Evolutionary conservation across 2,888 invertebrate genomes (phyloP), one percentile per base, ranked within the genome.

Genomic region (Drosophila algonquin): DNA sequence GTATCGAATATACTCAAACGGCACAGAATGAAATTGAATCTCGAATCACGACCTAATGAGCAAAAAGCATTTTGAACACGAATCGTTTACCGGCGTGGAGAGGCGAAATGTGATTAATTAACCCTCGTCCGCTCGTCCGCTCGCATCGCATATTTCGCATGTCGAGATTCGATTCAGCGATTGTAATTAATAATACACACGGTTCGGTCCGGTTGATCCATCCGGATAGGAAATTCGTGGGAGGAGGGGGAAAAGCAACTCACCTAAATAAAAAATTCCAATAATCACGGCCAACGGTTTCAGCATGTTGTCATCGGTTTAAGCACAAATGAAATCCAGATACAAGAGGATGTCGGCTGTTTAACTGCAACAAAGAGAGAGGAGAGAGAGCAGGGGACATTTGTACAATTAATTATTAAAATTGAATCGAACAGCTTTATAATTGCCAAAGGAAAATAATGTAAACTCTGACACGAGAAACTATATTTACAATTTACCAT

Each of bases 221-320:
- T 40, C 40, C 14, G 40, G 53, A 44, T 14, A 56, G 52, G 48
- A 65, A 48, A 51, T 50, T 46, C 50, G 40, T 27, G 45, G 32
- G 18, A 1, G 18, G 21, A 7, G 18, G 18, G 21, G 14, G 7
- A n/a, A 40, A 40, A 40, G 40, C 40, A 53, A 90, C 90, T 90
- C 61, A 90, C 90, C 90, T 77, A 90, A 90, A 86, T 90, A 81
- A 79, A 90, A 88, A 86, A 90, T 73, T 56, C 84, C 90, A 73
- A 90, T 81, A 81, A 90, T 90, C 75, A 90, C 73, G 73, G 87
- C 74, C 62, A 90, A 73, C 69, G 78, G 87, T 63, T 80, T 88
- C 79, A 81, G 80, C 90, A 90, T 90, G 80, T 87, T 90, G 90
- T 80, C 87, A 78, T 80, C 80, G 71, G 79, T 82, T 87, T 72